These are phyloP conservation scores for Thunnus thynnus DNA, from an alignment of 2,113 vertebrate species.

Conservation along the genomic window DNA sequence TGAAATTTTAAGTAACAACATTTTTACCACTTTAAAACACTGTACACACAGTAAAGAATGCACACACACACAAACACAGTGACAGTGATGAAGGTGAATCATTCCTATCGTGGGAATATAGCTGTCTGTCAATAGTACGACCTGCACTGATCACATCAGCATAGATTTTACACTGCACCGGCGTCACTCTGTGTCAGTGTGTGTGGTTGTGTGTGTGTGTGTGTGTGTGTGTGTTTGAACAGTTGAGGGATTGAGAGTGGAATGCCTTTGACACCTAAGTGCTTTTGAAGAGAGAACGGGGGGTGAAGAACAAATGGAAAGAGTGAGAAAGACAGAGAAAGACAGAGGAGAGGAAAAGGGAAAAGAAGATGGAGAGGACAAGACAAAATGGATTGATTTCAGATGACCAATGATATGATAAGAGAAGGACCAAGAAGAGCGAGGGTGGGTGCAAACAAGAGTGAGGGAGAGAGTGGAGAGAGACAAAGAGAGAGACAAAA, in stretches of 20 bases:
- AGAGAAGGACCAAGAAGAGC: conserved; percentile 43
- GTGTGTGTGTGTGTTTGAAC: conserved; percentile 51
- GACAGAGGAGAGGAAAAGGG: conserved; percentile 45
- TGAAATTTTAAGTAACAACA: background rate
- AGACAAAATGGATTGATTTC: conserved; percentile 70
- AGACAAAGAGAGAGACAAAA: conserved; percentile 26
- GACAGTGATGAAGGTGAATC: conserved; percentile 79
- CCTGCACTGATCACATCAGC: conserved; percentile 77
- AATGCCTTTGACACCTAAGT: conserved; percentile 78
- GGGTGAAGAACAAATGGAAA: conserved; percentile 25
- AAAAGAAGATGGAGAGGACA: conserved; percentile 47
- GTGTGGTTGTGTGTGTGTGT: conserved; percentile 11
- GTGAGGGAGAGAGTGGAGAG: conserved; percentile 38
- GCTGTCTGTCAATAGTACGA: conserved; percentile 71
- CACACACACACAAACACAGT: conserved; percentile 27
- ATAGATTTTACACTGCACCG: conserved; percentile 75
- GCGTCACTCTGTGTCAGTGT: conserved; percentile 52
- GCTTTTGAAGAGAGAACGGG: conserved; percentile 59
- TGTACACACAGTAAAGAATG: conserved; percentile 8
- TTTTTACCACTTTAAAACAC: background rate
- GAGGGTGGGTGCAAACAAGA: conserved; percentile 28
- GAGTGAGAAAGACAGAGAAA: conserved; percentile 34
- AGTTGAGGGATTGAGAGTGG: conserved; percentile 74
- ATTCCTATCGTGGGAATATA: conserved; percentile 68
- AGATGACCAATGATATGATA: conserved; percentile 73